phyloP scores from a whole-genome alignment of 2,888 invertebrate genomes.

The Pyrgus malvae region DNA sequence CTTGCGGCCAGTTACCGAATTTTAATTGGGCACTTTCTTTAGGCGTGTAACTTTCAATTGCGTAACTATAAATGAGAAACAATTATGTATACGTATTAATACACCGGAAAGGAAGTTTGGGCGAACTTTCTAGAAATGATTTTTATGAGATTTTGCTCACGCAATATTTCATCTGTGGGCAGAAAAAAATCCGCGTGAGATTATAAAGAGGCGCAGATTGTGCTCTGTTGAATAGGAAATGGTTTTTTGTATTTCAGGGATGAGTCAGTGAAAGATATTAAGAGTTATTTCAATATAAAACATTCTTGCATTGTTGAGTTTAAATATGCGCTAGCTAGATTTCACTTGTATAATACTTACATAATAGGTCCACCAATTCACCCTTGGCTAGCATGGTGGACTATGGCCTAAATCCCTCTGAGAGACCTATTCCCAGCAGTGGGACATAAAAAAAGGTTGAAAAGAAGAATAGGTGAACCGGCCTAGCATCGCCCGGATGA shows the following conservation, averaged over 20 bases:
- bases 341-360: no score
- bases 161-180: conserved; percentile 41
- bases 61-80: conserved; percentile 68
- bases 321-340: no score
- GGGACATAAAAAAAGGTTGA: no score
- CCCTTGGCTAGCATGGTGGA: no score
- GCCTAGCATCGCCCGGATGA: no score
- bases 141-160: conserved; percentile 60
- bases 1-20: conserved; percentile 50
- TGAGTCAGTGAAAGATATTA: conserved; percentile 2
- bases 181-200: conserved; percentile 21
- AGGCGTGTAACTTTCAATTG: conserved; percentile 53
- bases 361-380: no score
- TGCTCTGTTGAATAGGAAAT: conserved; percentile 9
- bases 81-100: conserved; percentile 72
- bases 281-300: not conserved
- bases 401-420: no score
- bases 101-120: conserved; percentile 62
- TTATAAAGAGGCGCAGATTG: conserved; percentile 18
- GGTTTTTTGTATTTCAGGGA: conserved; percentile 1
- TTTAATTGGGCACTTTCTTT: conserved; percentile 76
- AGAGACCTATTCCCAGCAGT: no score
- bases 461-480: no score
- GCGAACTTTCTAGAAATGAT: conserved; percentile 64
- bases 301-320: no score